Evolutionary conservation across 2,113 vertebrate genomes (phyloP), one percentile per base, ranked within the genome.

Genomic region (Phodopus roborovskii): DNA sequence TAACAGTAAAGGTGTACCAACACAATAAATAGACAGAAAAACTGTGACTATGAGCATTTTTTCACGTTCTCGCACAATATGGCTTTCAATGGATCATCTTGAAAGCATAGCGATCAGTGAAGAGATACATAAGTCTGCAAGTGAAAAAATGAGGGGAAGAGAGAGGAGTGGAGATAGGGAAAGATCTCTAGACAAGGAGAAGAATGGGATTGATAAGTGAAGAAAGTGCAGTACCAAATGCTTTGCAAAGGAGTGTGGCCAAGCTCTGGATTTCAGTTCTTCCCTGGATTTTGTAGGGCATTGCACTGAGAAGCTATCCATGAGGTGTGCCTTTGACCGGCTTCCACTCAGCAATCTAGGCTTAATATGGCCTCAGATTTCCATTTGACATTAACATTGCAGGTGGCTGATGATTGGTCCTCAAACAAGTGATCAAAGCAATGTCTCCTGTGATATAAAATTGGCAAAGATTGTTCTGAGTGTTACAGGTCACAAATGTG

Each of bases 191-290:
- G 50, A 60, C 77, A 39, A 64, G 84, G 8, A 36, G 79, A 92
- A 78, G 53, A 64, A 88, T 36, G 70, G 66, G 78, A 77, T 20
- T 73, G 10, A 26, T 88, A 16, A 79, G 20, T 82, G 28, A 62
- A 91, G 89, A 89, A 68, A 79, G 3, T 36, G 24, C 24, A 94
- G 83, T 68, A 94, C 70, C 56, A 94, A 96, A 94, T 24, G 30
- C 48, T 93, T 42, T 70, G 7, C 68, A 87, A 83, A 93, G 50
- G 22, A 74, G 64, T 7, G 15, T 19, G 15, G 77, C 66, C 48
- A 56, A 33, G 50, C 85, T 78, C 42, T 94, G 70, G 68, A 86
- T 93, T 89, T 68, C 15, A 88, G 60, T 87, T 90, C 92, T 26
- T 16, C n/a, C 82, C 30, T 91, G 48, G 24, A 36, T 73, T 96